Percentiles rank a stretch among this genome's conserved stretches.
Evolutionary conservation across 2,888 invertebrate species (phyloP).

Genomic region (Epirrita christyi): DNA sequence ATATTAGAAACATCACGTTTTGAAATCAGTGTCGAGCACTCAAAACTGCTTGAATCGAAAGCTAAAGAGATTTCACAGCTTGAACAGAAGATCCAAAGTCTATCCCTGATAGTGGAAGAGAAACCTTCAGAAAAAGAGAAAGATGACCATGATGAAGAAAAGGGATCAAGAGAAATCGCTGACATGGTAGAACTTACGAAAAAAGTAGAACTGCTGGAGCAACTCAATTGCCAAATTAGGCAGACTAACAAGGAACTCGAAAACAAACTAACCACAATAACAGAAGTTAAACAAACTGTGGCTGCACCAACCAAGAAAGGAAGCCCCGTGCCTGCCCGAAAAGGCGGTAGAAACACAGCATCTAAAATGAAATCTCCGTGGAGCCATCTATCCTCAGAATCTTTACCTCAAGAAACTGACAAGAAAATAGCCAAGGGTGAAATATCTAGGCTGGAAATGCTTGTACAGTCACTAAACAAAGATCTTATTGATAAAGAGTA

Average conservation of each 20-base stretch:
- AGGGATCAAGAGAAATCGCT: conserved; percentile 79
- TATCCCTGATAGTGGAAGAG: conserved; percentile 45
- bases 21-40: conserved; percentile 81
- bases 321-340: conserved; percentile 71
- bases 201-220: conserved; percentile 81
- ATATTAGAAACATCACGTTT: conserved; percentile 77
- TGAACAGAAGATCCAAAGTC: conserved; percentile 58
- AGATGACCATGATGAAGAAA: conserved; percentile 83
- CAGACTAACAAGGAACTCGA: conserved; percentile 82
- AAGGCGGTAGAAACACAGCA: conserved; percentile 70
- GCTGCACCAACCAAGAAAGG: conserved; percentile 65
- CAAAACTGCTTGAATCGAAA: conserved; percentile 80
- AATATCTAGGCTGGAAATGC: conserved; percentile 62
- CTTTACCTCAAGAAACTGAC: conserved; percentile 67
- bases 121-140: conserved; percentile 50
- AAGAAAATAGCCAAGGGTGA: conserved; percentile 69
- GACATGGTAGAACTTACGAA: conserved; percentile 74
- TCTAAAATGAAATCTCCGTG: conserved; percentile 77
- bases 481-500: conserved; percentile 78
- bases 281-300: conserved; percentile 57
- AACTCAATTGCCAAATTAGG: conserved; percentile 80
- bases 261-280: conserved; percentile 67
- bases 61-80: conserved; percentile 70
- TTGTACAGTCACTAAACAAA: conserved; percentile 77
- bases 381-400: conserved; percentile 72